These are phyloP conservation scores for Propithecus perrieri DNA, from an alignment of 2,797 vertebrate species.

Conservation along the genomic window DNA sequence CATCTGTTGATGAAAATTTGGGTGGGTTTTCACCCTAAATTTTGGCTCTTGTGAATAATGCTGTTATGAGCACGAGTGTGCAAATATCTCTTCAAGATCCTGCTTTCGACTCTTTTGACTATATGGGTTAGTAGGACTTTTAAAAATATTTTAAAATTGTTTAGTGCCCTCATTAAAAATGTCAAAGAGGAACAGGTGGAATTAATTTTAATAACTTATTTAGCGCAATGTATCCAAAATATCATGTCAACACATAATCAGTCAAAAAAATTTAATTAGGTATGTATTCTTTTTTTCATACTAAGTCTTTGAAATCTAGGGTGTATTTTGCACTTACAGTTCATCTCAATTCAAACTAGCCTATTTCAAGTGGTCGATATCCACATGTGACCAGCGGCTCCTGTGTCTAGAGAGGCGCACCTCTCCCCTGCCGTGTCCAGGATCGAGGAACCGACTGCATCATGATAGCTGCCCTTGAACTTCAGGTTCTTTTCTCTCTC, in stretches of 20 bases:
- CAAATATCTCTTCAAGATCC: not conserved
- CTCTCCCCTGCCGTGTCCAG: not conserved
- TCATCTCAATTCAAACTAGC: not conserved
- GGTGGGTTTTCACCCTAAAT: too few relatives aligned
- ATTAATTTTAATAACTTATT: constrained; percentile 31
- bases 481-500: not conserved
- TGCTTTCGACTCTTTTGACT: not conserved
- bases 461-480: not conserved
- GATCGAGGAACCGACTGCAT: not conserved
- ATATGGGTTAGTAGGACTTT: not conserved
- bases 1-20: not conserved
- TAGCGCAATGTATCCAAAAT: not conserved
- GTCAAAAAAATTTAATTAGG: not conserved
- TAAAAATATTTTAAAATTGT: not conserved
- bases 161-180: not conserved
- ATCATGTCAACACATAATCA: not conserved
- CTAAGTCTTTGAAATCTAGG: not conserved
- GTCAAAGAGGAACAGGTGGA: not conserved
- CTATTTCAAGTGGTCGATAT: not conserved
- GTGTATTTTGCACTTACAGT: not conserved
- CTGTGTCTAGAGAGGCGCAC: not conserved
- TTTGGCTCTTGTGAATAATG: not conserved
- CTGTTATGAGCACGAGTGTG: not conserved
- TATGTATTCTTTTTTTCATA: not conserved
- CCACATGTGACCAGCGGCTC: not conserved